These are phyloP conservation scores for Molossus molossus DNA, from an alignment of 2,797 vertebrate genomes.

Conservation along the genomic window DNA sequence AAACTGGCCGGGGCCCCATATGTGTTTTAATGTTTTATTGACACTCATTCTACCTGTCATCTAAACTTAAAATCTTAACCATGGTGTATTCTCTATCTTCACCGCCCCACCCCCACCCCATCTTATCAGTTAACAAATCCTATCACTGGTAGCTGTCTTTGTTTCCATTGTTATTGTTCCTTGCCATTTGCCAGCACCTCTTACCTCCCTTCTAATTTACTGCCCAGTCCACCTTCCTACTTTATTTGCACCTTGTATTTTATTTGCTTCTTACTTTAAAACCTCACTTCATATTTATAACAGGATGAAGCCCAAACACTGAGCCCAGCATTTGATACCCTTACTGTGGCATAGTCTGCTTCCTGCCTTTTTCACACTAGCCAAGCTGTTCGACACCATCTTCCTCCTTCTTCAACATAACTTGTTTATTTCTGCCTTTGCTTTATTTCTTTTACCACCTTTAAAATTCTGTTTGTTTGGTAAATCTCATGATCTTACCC, in stretches of 20 bases:
- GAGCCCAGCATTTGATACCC: not conserved
- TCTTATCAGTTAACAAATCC: not conserved
- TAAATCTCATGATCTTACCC: not conserved
- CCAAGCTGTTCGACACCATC: not conserved
- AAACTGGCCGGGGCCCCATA: too few species aligned
- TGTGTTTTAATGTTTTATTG: conserved; percentile 4
- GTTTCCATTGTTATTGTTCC: not conserved
- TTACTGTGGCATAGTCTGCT: not conserved
- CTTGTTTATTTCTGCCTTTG: conserved; percentile 42
- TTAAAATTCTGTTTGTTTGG: not conserved
- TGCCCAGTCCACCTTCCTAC: not conserved
- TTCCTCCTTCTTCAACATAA: not conserved
- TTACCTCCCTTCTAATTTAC: not conserved
- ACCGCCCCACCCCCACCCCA: accelerated
- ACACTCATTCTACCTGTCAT: not conserved
- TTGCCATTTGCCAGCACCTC: not conserved
- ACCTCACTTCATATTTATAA: not conserved
- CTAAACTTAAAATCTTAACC: not conserved
- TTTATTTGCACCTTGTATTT: not conserved
- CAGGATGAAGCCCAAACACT: not conserved
- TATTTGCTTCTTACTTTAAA: conserved; percentile 63
- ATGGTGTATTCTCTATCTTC: not conserved
- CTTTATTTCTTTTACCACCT: conserved; percentile 20
- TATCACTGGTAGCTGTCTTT: not conserved
- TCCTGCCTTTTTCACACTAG: not conserved